Evolutionary conservation across 2,797 vertebrate species (phyloP), one percentile per base, ranked within the genome.

Genomic region (Argya squamiceps): DNA sequence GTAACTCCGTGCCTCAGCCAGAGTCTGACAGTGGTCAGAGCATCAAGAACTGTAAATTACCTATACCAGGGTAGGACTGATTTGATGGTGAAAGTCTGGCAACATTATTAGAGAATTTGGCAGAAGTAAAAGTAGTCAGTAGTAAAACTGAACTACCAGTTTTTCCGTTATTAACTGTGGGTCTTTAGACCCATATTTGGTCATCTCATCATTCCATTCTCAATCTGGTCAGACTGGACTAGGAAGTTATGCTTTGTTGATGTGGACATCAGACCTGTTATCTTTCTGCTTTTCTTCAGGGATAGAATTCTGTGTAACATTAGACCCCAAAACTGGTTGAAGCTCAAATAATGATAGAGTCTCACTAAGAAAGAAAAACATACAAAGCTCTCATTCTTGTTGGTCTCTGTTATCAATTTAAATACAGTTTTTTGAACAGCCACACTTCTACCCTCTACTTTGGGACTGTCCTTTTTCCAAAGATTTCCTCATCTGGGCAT

Each of bases 1-100:
- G 70, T 50, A n/a, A 9, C 67, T 50, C 44, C 15, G 15, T 49
- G 20, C 41, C 56, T 69, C 56, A 37, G 41, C 29, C 69, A 65
- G 16, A 36, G 21, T 18, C 32, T 27, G 2, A 9, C 14, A 3
- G 5, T 34, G 37, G 15, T 14, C 0, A 0, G n/a, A 65, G 19
- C 27, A 21, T n/a, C 59, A 60, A 1, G 11, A 60, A 29, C 20
- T 78, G 46, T 20, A 47, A 56, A 29, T 26, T 74, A 11, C 16
- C 21, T 77, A 8, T 27, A 36, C 21, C 1, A 2, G 30, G 19
- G 32, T 32, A 59, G 67, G 44, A 70, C 29, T 41, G 62, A 76
- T 63, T 10, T 39, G 15, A 16, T 71, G 32, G 26, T 67, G 34
- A 37, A 55, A 59, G 23, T 53, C n/a, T 75, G 43, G 7, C 16